Conservation (phyloP, 1,140 invertebrate species). For the Danaus melanippus region DNA sequence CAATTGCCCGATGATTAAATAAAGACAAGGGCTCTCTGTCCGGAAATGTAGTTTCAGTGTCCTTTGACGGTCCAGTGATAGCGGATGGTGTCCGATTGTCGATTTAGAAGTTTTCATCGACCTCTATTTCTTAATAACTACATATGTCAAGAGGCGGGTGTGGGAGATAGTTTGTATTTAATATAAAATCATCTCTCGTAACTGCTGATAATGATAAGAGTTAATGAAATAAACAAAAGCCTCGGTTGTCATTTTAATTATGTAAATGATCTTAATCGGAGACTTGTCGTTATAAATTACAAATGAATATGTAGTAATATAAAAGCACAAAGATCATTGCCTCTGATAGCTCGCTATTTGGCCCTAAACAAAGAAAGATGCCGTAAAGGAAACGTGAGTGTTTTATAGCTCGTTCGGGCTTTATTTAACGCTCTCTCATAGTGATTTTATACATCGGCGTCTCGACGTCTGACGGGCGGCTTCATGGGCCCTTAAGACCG, state of each 20-base stretch:
- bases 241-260: too few species aligned
- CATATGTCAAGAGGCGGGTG: background rate
- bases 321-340: too few species aligned
- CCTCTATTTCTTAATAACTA: background rate
- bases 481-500: constrained; percentile 34
- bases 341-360: constrained; percentile 13
- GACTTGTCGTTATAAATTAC: too few species aligned
- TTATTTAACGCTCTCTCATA: constrained; percentile 51
- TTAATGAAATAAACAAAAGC: too few species aligned
- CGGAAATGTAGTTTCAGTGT: constrained; percentile 17
- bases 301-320: too few species aligned
- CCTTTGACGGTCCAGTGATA: constrained; percentile 25
- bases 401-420: constrained; percentile 46
- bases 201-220: too few species aligned
- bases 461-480: constrained; percentile 30
- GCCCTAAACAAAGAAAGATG: constrained; percentile 37
- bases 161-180: too few species aligned
- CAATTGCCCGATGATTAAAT: constrained; percentile 62
- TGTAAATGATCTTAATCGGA: too few species aligned
- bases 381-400: constrained; percentile 38
- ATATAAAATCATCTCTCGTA: too few species aligned
- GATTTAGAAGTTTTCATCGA: constrained; percentile 2
- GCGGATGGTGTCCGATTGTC: constrained; percentile 7
- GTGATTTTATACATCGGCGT: constrained; percentile 48
- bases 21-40: constrained; percentile 45